Conservation (phyloP, 1,140 invertebrate genomes). For the Tetranychus cinnabarinus region DNA sequence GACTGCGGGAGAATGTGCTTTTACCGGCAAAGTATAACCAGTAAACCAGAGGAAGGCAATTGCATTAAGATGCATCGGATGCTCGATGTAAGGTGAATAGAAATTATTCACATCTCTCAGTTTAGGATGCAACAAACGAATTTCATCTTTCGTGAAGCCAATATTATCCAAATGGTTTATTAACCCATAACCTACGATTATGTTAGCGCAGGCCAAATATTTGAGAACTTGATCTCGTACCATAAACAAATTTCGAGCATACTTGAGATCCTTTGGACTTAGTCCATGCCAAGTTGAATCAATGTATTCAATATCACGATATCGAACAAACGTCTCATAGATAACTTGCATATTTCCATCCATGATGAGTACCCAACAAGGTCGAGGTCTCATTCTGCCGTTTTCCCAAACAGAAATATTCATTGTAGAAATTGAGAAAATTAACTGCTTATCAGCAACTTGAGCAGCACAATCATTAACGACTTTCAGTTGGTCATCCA, state of each 20-base stretch:
- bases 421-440: too few relatives aligned
- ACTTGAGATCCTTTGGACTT: background rate
- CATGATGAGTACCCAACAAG: background rate
- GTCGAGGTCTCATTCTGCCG: background rate
- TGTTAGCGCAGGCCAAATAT: background rate
- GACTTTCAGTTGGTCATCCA: too few relatives aligned
- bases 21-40: too few relatives aligned
- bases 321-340: background rate
- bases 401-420: too few relatives aligned
- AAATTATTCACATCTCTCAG: background rate
- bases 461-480: too few relatives aligned
- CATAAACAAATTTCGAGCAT: background rate
- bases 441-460: too few relatives aligned
- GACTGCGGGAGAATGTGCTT: too few relatives aligned
- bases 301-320: background rate
- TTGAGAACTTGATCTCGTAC: background rate
- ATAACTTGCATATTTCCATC: background rate
- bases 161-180: background rate
- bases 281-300: background rate
- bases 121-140: background rate
- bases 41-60: too few relatives aligned
- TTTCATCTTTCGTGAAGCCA: background rate
- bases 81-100: background rate
- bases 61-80: too few relatives aligned
- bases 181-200: background rate